Conservation (phyloP, 2,888 invertebrate species). For the Tinea pellionella region DNA sequence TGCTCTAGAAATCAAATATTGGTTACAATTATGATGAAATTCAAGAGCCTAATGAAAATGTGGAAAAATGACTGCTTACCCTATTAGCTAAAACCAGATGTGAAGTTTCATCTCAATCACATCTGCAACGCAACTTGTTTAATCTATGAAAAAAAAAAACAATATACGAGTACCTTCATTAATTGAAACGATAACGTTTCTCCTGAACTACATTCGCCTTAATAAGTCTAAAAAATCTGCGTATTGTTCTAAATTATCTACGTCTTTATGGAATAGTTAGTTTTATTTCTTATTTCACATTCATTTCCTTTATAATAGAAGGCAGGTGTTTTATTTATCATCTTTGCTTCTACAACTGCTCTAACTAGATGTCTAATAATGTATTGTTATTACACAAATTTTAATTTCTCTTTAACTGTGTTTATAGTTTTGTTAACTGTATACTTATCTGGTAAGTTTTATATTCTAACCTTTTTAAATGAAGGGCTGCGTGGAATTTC, state of each 20-base stretch:
- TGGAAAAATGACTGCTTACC: too few species aligned
- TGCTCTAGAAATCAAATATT: too few species aligned
- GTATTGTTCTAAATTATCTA: not conserved
- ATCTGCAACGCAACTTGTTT: too few species aligned
- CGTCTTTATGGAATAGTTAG: not conserved
- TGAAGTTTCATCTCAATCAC: too few species aligned
- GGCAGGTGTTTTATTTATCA: not conserved
- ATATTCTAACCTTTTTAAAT: too few species aligned
- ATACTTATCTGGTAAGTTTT: not conserved
- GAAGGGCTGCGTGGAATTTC: not conserved
- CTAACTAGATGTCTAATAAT: not conserved
- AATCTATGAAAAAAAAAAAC: too few species aligned
- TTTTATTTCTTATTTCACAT: not conserved
- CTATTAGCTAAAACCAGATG: too few species aligned
- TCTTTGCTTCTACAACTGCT: not conserved
- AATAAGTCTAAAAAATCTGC: not conserved
- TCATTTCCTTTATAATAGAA: not conserved
- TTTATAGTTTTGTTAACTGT: not conserved
- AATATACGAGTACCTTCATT: not conserved
- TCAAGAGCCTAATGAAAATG: too few species aligned
- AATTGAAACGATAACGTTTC: not conserved
- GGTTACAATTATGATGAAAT: too few species aligned
- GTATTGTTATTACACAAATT: not conserved
- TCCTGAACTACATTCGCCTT: not conserved
- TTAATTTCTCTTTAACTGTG: not conserved